phyloP scores from a whole-genome alignment of 2,113 vertebrate species.

The Chaetura pelagica region DNA sequence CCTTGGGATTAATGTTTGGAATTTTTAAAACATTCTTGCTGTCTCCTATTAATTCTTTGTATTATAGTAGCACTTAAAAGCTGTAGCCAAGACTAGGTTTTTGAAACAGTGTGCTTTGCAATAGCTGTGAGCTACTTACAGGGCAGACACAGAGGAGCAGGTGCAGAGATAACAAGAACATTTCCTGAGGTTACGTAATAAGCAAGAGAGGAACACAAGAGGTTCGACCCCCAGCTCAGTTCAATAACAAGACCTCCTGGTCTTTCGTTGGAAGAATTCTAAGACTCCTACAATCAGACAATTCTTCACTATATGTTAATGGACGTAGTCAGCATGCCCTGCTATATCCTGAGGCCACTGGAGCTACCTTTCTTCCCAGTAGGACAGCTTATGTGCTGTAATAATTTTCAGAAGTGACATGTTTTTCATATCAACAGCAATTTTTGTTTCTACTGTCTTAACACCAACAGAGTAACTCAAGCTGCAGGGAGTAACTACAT shows the following conservation, averaged over 20 bases:
- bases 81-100: background rate
- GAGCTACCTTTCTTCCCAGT: background rate
- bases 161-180: background rate
- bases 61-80: background rate
- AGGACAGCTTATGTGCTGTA: background rate
- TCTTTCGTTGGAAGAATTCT: background rate
- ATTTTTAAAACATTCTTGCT: background rate
- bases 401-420: background rate
- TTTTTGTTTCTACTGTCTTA: background rate
- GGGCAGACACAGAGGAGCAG: background rate
- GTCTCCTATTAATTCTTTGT: background rate
- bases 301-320: background rate
- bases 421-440: background rate
- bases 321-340: background rate
- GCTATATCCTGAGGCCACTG: background rate
- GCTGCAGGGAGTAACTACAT: background rate
- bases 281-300: background rate
- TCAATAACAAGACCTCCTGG: background rate
- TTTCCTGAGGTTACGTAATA: background rate
- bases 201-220: background rate
- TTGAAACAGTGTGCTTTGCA: background rate
- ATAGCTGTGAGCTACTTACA: background rate
- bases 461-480: background rate
- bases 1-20: background rate
- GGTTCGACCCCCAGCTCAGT: background rate